phyloP scores from a whole-genome alignment of 2,113 vertebrate species.

The Pardalotus punctatus region DNA sequence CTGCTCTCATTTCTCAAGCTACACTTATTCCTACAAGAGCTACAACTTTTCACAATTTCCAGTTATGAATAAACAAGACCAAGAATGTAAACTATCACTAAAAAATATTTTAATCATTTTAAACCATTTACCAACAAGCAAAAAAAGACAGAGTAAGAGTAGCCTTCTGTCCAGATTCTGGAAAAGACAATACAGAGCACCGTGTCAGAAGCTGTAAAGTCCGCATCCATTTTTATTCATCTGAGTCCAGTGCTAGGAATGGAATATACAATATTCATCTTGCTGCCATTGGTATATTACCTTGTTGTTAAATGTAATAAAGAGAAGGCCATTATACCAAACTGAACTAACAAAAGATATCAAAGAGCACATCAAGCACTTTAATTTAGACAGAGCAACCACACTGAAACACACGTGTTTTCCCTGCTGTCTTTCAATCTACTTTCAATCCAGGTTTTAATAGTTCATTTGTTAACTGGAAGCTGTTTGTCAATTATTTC shows the following conservation, averaged over 20 bases:
- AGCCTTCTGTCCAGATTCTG: background rate
- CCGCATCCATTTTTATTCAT: background rate
- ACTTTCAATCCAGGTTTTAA: background rate
- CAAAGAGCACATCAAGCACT: background rate
- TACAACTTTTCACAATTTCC: background rate
- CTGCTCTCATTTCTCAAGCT: background rate
- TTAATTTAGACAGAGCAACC: background rate
- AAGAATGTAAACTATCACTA: background rate
- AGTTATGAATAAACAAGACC: background rate
- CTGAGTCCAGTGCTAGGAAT: background rate
- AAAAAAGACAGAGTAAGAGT: background rate
- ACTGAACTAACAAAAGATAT: background rate
- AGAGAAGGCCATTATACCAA: background rate
- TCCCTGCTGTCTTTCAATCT: background rate
- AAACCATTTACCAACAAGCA: background rate
- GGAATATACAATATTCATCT: background rate
- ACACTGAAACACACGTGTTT: background rate
- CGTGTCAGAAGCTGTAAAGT: background rate
- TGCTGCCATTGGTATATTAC: background rate
- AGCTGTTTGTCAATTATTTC: background rate
- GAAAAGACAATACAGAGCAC: background rate
- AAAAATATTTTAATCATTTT: background rate
- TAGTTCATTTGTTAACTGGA: background rate
- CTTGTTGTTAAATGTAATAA: background rate
- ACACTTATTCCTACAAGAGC: background rate